Evolutionary conservation across 2,888 invertebrate genomes (phyloP).

Genomic region (Spilosoma lubricipeda): DNA sequence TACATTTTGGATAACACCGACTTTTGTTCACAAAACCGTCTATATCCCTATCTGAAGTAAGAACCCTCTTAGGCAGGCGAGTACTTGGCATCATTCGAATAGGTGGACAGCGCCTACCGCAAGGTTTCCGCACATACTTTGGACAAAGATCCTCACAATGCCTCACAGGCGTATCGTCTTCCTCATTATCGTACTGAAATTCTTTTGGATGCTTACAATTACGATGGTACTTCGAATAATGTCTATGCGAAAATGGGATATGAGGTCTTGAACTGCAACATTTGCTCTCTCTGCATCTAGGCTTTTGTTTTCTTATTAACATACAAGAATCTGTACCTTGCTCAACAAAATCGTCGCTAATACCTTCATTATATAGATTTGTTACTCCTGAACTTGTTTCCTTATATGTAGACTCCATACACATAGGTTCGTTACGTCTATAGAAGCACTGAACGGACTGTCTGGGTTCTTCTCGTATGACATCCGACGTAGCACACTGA

Average conservation of each 20-base stretch:
- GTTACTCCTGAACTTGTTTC: constrained; percentile 42
- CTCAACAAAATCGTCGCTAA: constrained; percentile 57
- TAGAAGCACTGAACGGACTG: neutral
- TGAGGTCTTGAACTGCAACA: constrained; percentile 22
- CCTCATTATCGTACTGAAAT: neutral
- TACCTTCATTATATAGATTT: constrained; percentile 73
- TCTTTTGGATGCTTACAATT: constrained; percentile 52
- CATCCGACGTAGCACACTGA: neutral
- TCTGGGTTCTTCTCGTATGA: neutral
- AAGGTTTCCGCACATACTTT: neutral
- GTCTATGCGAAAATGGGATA: constrained; percentile 62
- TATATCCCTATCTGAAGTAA: constrained; percentile 61
- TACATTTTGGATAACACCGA: constrained; percentile 4
- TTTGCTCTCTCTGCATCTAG: constrained; percentile 3
- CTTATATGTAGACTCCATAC: neutral
- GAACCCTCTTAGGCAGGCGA: constrained; percentile 59
- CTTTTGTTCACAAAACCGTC: constrained; percentile 47
- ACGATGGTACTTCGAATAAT: constrained; percentile 66
- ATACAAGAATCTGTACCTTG: constrained; percentile 26
- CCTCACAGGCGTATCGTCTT: neutral
- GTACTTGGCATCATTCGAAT: constrained; percentile 35
- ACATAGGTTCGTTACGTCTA: neutral
- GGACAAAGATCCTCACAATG: constrained; percentile 3
- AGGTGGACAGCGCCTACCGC: constrained; percentile 27
- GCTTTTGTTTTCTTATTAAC: neutral